Base-by-base conservation (phyloP, 2,113 vertebrate genomes). In the Saguinus midas region DNA sequence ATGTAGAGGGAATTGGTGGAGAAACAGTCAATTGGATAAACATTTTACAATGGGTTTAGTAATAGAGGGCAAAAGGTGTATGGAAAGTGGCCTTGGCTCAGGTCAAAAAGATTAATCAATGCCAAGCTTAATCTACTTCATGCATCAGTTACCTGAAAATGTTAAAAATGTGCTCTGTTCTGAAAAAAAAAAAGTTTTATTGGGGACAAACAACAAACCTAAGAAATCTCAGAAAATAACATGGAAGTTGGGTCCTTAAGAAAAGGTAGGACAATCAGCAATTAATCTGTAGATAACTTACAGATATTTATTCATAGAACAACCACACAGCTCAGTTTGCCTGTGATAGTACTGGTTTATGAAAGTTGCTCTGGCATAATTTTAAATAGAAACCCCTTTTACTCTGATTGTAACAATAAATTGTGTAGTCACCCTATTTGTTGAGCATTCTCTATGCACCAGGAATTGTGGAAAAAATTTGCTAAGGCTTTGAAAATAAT, bases 1-100 rank as follows among this genome's bases (percentile, higher is more conserved):
- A 98, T 94, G 58, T 18, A 18, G 78, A 84, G n/a, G 16, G 6
- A 61, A 32, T 93, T 94, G 76, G 84, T 95, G 89, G 94, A 94
- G 96, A 96, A 98, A 98, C n/a, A 95, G 72, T 96, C 92, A 97
- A 55, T 37, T 95, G 94, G 95, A 91, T 98, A 98, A 98, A 97
- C 61, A 95, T 88, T 58, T 91, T 94, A 91, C 45, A 91, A 21
- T 73, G 61, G 48, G 45, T 76, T 76, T 48, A 89, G 61, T 89
- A 97, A 97, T 83, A 73, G 92, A 96, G 10, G 37, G 35, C 52
- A 89, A 87, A 91, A 83, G 40, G 90, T 50, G 90, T 75, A 75
- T 88, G 84, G 58, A 92, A 97, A 97, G 70, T 32, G 11, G 25
- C 76, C 96, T 81, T 61, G 78, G 27, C 4, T 76, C 11, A 86